A percentile compares a stretch with the other conserved stretches of the same genome.
Evolutionary conservation across 2,888 invertebrate genomes (phyloP).

Genomic region (Cacoxenus indagator): DNA sequence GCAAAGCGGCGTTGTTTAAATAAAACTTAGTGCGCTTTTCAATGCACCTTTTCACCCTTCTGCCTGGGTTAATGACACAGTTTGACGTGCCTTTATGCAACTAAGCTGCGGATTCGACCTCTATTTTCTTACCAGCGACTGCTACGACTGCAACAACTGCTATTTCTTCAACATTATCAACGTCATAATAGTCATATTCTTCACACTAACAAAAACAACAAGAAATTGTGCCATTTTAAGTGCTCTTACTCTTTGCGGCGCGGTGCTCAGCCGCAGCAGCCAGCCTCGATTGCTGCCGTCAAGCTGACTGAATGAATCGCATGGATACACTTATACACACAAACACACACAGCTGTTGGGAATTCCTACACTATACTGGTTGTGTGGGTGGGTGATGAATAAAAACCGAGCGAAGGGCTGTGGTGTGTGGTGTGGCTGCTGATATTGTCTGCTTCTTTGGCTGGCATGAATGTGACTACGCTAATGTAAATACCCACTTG

Average conservation of each 20-base stretch:
- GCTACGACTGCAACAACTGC: neutral
- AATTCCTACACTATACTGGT: slow-evolving; percentile 6
- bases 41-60: slow-evolving; percentile 25
- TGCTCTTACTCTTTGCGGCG: slow-evolving; percentile 9
- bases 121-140: neutral
- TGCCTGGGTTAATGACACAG: slow-evolving; percentile 14
- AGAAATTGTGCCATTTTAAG: slow-evolving; percentile 6
- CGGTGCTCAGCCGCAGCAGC: slow-evolving; percentile 5
- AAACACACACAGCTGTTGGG: slow-evolving; percentile 13
- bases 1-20: no score
- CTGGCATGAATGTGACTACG: slow-evolving; percentile 8
- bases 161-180: neutral
- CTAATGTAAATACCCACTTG: slow-evolving; percentile 9
- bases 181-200: neutral
- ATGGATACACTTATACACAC: slow-evolving; percentile 6
- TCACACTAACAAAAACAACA: neutral
- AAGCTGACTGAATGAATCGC: slow-evolving; percentile 56
- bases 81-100: neutral
- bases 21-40: slow-evolving; percentile 27
- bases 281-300: slow-evolving; percentile 51
- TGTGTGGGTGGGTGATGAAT: no score
- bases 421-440: neutral
- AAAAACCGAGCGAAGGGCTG: no score
- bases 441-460: neutral
- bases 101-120: neutral